A percentile compares a stretch with the other conserved stretches of the same genome.
phyloP scores from a whole-genome alignment of 2,888 invertebrate species.

The Ceraclea dissimilis region DNA sequence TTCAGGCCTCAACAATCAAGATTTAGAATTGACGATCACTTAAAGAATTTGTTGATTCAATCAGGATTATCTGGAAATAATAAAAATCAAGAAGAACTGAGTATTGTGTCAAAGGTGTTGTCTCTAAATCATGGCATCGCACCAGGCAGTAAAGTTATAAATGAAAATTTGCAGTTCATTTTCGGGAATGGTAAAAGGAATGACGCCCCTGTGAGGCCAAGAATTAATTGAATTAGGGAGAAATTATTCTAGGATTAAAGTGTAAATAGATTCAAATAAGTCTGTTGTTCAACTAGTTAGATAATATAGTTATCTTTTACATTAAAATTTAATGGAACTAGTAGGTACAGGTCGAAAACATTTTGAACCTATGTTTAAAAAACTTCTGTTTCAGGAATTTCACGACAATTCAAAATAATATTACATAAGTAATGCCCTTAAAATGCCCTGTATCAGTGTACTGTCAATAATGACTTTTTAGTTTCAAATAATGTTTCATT shows the following conservation, averaged over 20 bases:
- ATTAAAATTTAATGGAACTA: too few relatives aligned
- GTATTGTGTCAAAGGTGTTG: constrained; percentile 73
- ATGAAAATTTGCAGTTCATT: constrained; percentile 38
- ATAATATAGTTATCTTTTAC: too few relatives aligned
- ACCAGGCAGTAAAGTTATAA: constrained; percentile 31
- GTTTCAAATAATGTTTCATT: too few relatives aligned
- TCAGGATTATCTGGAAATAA: constrained; percentile 53
- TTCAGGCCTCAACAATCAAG: constrained; percentile 22
- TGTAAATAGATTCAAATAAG: neutral
- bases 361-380: too few relatives aligned
- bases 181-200: constrained; percentile 38
- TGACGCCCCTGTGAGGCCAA: constrained; percentile 16
- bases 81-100: constrained; percentile 63
- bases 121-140: constrained; percentile 70
- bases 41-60: constrained; percentile 57
- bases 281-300: too few relatives aligned
- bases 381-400: too few relatives aligned
- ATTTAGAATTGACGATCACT: constrained; percentile 41
- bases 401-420: too few relatives aligned
- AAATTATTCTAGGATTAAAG: neutral
- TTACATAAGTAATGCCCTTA: too few relatives aligned
- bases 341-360: too few relatives aligned
- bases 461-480: too few relatives aligned
- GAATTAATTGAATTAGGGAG: neutral
- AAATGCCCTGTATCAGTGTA: too few relatives aligned